Evolutionary conservation across 2,113 vertebrate species (phyloP), one percentile per base, ranked within the genome.

Genomic region (Odontophorus gujanensis): DNA sequence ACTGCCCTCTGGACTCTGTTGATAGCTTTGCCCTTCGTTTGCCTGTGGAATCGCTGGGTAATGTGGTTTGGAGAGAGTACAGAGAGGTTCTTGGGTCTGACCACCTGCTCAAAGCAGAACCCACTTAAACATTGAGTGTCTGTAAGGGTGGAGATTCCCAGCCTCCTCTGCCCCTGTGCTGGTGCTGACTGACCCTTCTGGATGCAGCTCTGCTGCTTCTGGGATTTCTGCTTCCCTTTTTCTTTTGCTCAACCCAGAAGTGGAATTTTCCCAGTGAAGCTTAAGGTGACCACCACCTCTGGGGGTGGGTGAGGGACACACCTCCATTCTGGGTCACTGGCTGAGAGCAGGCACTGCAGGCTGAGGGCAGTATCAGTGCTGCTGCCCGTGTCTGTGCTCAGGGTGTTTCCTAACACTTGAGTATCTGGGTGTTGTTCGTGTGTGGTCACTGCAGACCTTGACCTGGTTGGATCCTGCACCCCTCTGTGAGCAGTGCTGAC

Each of bases 71-170:
- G 40, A 61, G 63, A 76, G 43, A 8, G 13, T 13, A 18, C 47
- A 3, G 1, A 20, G 48, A 50, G 21, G 5, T 62, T 5, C 3
- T 5, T 0, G 2, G 13, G 13, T 75, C 13, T 1, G 8, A 25
- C n/a, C 14, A 42, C 7, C 16, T 75, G 28, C 47, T 79, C n/a
- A 18, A 18, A 89, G 59, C 67, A 68, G 21, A 13, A 6, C 48
- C 24, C 26, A 6, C 9, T 53, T 48, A 36, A 34, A 30, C 80
- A 30, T 7, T 88, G 11, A 45, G 0, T 63, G 17, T 81, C 9
- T 17, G 7, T 58, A 32, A 47, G 40, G 67, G 40, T 10, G 15
- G 45, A 40, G 24, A 16, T 83, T 92, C 18, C 13, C 8, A 22
- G 24, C 18, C 13, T 80, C 7, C 22, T 34, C 61, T 6, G 20